Base-by-base conservation (phyloP, 1,140 invertebrate genomes). In the Eubasilissa regina region DNA sequence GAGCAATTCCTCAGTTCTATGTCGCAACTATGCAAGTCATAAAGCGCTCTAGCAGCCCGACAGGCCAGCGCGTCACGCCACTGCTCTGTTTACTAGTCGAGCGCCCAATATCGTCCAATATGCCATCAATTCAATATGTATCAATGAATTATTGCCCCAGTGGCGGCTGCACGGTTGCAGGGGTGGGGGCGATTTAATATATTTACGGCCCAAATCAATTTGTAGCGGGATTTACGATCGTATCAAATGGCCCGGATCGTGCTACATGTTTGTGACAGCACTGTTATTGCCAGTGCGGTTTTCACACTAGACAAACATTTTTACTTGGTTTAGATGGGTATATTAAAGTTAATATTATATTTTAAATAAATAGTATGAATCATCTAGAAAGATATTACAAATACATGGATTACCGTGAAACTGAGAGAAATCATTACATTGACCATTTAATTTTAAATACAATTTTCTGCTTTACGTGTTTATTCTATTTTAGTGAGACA, bases 171-270 rank as follows among this genome's bases (percentile, higher is more conserved):
- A 44, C 62, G 62, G 72, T n/a, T 21, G 70, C 15, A n/a, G 56
- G 75, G 48, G 62, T 21, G 48, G 44, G 80, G 62, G 62, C 43
- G 13, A 47, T 78, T 68, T 81, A 81, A 78, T 81, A 78, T 81
- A 81, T 81, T 81, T 81, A 81, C 78, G 73, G 53, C 45, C 55
- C n/a, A 77, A 80, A 81, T 81, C 80, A 81, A 81, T 81, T 81
- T 81, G 72, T 78, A 72, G 76, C 72, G 48, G 78, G 80, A 81
- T 81, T 81, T 81, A 81, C 80, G 76, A 76, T 47, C 11, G 78
- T 81, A 81, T 81, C 77, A 73, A 66, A 78, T 75, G 76, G 75
- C 55, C 77, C 70, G 80, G 64, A 81, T 74, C 75, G 45, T 17
- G 75, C 48, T 76, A 44, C 12, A n/a, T 70, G 58, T 55, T 48